phyloP scores from a whole-genome alignment of 2,888 invertebrate species.

The Oligia latruncula region DNA sequence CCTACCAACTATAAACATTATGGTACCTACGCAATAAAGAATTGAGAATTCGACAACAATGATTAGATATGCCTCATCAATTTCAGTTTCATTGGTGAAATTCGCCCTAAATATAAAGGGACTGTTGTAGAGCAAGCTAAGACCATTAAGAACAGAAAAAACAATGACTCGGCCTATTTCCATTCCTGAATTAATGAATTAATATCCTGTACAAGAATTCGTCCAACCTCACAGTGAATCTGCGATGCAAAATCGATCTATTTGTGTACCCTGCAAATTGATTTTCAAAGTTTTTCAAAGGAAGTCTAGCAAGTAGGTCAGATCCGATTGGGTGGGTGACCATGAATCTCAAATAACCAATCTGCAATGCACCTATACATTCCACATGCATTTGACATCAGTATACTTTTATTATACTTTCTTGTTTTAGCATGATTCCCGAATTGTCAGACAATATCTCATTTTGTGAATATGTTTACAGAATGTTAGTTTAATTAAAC shows the following conservation, averaged over 20 bases:
- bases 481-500: neutral
- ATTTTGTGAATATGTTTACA: neutral
- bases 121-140: too few species aligned
- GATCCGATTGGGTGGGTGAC: slow-evolving; percentile 1
- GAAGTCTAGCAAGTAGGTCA: slow-evolving; percentile 9
- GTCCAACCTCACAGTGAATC: neutral
- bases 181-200: neutral
- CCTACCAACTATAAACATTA: too few species aligned
- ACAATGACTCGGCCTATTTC: neutral
- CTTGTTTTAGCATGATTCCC: neutral
- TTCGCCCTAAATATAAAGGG: neutral
- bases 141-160: neutral
- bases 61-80: too few species aligned
- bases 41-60: too few species aligned
- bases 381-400: neutral
- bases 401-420: neutral
- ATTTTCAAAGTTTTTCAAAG: neutral
- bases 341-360: slow-evolving; percentile 12
- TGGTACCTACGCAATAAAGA: too few species aligned
- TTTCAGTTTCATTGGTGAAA: neutral
- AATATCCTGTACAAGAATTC: neutral
- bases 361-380: slow-evolving; percentile 8
- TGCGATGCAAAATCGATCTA: slow-evolving; percentile 8
- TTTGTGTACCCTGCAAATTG: slow-evolving; percentile 12
- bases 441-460: neutral